A percentile compares a stretch with the other conserved stretches of the same genome.
Evolutionary conservation across 2,888 invertebrate genomes (phyloP).

Genomic region (Chymomyza fuscimana): DNA sequence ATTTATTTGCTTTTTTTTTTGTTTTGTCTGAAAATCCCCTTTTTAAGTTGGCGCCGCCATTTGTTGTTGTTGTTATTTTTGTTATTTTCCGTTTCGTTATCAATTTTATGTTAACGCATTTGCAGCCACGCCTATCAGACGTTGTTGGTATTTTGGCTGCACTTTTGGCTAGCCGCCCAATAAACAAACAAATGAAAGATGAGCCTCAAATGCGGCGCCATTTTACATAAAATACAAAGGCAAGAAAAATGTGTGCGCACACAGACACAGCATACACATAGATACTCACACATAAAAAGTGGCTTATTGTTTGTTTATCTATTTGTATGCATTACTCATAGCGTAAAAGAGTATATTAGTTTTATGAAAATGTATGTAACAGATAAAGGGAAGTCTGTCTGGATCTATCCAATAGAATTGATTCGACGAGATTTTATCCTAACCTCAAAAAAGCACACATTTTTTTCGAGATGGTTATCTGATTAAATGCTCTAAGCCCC

Average conservation of each 20-base stretch:
- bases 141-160: not conserved
- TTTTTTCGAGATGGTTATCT: no score
- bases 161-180: not conserved
- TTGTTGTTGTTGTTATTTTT: conserved; percentile 32
- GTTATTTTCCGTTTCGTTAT: not conserved
- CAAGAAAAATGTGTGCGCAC: not conserved
- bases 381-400: no score
- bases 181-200: conserved; percentile 5
- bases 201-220: not conserved
- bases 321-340: not conserved
- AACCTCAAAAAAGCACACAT: no score
- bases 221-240: not conserved
- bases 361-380: no score
- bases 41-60: conserved; percentile 44
- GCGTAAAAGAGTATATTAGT: no score
- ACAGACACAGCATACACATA: not conserved
- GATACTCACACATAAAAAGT: not conserved
- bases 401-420: no score
- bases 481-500: no score
- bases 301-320: not conserved
- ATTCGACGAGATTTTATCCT: no score
- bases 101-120: conserved; percentile 1
- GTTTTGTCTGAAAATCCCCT: conserved; percentile 34
- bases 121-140: not conserved
- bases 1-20: conserved; percentile 14